Conservation (phyloP, 1,140 invertebrate genomes). For the Drosophila truncata region DNA sequence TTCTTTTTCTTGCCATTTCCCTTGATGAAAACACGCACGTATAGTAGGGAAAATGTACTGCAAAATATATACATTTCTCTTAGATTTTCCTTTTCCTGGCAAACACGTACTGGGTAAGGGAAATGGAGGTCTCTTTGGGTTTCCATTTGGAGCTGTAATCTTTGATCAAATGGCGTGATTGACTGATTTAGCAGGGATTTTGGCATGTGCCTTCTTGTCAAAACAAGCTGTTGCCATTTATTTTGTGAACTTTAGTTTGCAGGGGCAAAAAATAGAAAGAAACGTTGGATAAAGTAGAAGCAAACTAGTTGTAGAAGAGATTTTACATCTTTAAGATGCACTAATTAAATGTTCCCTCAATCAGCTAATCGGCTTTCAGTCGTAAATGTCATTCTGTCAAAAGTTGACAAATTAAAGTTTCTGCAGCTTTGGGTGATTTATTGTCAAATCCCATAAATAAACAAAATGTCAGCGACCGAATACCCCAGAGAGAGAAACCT, state of each 20-base stretch:
- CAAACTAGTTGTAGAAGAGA: too few relatives aligned
- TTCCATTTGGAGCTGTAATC: slow-evolving; percentile 20
- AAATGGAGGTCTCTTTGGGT: slow-evolving; percentile 7
- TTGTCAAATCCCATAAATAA: neutral
- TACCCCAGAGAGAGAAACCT: slow-evolving; percentile 8
- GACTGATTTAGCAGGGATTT: slow-evolving; percentile 41
- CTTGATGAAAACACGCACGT: slow-evolving; percentile 24
- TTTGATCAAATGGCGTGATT: slow-evolving; percentile 42
- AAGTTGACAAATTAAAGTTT: slow-evolving; percentile 11
- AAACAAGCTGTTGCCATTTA: slow-evolving; percentile 26
- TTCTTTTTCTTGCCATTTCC: slow-evolving; percentile 1
- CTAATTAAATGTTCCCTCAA: neutral
- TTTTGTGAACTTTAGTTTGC: neutral
- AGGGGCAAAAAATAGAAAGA: neutral
- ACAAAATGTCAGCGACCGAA: slow-evolving; percentile 3
- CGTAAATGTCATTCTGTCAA: slow-evolving; percentile 8
- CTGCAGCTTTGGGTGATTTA: neutral
- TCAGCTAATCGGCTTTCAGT: neutral
- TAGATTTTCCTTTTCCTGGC: neutral
- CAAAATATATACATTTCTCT: slow-evolving; percentile 23
- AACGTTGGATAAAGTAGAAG: neutral
- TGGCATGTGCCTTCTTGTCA: slow-evolving; percentile 28
- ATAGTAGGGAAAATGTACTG: slow-evolving; percentile 3
- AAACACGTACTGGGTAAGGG: slow-evolving; percentile 1
- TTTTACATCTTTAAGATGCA: neutral